Conservation (phyloP, 2,797 vertebrate species). For the Propithecus perrieri region DNA sequence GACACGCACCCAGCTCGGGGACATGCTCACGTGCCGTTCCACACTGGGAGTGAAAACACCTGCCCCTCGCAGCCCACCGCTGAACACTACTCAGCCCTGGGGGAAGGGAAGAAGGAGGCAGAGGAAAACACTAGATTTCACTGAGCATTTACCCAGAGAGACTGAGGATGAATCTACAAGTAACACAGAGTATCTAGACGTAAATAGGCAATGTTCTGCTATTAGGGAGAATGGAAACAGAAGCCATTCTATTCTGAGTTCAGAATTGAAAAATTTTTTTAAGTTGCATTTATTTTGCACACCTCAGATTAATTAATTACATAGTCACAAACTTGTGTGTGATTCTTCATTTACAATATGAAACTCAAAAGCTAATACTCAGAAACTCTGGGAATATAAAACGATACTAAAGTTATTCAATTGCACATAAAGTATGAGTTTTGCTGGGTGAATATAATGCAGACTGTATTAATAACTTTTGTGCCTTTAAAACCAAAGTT, state of each 20-base stretch:
- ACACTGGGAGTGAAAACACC: neutral
- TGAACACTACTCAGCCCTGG: neutral
- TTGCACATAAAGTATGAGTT: neutral
- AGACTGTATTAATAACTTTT: neutral
- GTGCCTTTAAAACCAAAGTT: constrained; percentile 5
- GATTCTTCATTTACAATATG: constrained; percentile 19
- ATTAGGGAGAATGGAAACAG: constrained; percentile 9
- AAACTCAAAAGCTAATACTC: constrained; percentile 10
- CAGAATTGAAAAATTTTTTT: neutral
- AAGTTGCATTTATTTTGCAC: constrained; percentile 22
- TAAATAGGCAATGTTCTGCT: neutral
- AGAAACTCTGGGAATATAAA: constrained; percentile 1
- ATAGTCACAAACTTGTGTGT: neutral
- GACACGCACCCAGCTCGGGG: no score
- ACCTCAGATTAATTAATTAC: neutral
- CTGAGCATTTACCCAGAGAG: neutral
- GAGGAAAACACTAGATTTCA: neutral
- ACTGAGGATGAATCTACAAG: neutral
- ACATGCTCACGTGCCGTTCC: neutral
- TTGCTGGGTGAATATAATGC: neutral
- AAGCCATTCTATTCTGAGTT: constrained; percentile 20
- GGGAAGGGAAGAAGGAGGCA: rapidly evolving
- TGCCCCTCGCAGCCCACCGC: neutral
- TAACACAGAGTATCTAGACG: neutral
- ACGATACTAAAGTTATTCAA: constrained; percentile 19